These are phyloP conservation scores for Drosophila ogumai DNA, from an alignment of 1,140 invertebrate genomes.

Conservation along the genomic window DNA sequence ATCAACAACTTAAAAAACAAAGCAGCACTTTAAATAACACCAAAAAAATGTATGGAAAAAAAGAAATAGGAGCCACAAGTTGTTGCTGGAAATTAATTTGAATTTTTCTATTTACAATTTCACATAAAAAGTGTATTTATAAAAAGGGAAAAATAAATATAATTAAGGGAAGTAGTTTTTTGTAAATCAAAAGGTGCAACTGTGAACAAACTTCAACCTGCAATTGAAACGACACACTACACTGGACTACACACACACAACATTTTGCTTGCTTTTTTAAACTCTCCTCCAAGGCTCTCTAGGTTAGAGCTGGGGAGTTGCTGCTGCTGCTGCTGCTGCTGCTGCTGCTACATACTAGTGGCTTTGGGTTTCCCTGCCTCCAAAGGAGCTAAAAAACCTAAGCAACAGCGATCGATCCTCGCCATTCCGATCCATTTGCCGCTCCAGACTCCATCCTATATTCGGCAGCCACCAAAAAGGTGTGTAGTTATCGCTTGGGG, in stretches of 20 bases:
- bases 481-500: conserved; percentile 44
- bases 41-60: conserved; percentile 31
- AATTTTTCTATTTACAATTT: conserved; percentile 53
- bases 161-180: neutral
- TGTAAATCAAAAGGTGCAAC: conserved; percentile 11
- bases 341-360: neutral
- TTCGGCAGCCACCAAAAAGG: conserved; percentile 78
- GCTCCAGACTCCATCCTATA: conserved; percentile 71
- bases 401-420: conserved; percentile 71
- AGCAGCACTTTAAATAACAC: conserved; percentile 63
- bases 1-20: conserved; percentile 79
- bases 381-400: conserved; percentile 68
- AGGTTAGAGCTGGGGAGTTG: conserved; percentile 27
- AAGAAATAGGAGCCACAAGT: conserved; percentile 10
- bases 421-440: conserved; percentile 47
- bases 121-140: conserved; percentile 17
- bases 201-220: conserved; percentile 61
- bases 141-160: conserved; percentile 22
- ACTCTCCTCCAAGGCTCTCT: conserved; percentile 17
- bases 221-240: conserved; percentile 57
- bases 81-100: conserved; percentile 24
- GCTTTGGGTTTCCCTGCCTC: conserved; percentile 19
- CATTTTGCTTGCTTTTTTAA: neutral
- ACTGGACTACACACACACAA: conserved; percentile 13
- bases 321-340: conserved; percentile 18